phyloP scores from a whole-genome alignment of 2,797 vertebrate genomes.

The Manis javanica region DNA sequence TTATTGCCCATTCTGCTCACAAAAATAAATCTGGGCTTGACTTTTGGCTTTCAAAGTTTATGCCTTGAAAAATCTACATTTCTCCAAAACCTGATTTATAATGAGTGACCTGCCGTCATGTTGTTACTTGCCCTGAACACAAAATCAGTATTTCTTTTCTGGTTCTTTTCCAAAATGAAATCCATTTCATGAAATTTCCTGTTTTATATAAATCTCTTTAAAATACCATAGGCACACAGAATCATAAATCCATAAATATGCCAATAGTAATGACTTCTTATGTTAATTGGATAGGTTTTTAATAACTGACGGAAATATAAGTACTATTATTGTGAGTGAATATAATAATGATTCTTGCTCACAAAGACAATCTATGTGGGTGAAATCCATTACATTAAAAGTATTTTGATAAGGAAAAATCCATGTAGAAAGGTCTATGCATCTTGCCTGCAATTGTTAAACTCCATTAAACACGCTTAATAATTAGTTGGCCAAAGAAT shows the following conservation, averaged over 20 bases:
- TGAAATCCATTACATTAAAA: slow-evolving; percentile 64
- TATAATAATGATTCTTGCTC: slow-evolving; percentile 9
- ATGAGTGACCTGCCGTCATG: neutral
- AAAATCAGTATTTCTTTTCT: neutral
- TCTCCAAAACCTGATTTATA: slow-evolving; percentile 62
- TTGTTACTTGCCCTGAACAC: slow-evolving; percentile 3
- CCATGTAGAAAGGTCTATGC: neutral
- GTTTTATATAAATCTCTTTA: slow-evolving; percentile 1
- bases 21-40: slow-evolving; percentile 75
- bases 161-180: neutral
- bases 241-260: neutral
- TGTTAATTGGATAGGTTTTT: slow-evolving; percentile 61
- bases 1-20: slow-evolving; percentile 50
- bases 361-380: slow-evolving; percentile 8
- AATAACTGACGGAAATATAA: slow-evolving; percentile 43
- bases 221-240: neutral
- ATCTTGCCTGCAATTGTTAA: neutral
- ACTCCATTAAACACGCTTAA: slow-evolving; percentile 65
- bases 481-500: slow-evolving; percentile 64
- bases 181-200: neutral
- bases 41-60: slow-evolving; percentile 63
- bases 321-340: neutral
- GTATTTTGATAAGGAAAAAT: slow-evolving; percentile 71
- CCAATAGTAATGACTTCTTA: neutral
- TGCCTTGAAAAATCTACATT: neutral